These are phyloP conservation scores for Semotilus atromaculatus DNA, from an alignment of 2,797 vertebrate species.

Conservation along the genomic window DNA sequence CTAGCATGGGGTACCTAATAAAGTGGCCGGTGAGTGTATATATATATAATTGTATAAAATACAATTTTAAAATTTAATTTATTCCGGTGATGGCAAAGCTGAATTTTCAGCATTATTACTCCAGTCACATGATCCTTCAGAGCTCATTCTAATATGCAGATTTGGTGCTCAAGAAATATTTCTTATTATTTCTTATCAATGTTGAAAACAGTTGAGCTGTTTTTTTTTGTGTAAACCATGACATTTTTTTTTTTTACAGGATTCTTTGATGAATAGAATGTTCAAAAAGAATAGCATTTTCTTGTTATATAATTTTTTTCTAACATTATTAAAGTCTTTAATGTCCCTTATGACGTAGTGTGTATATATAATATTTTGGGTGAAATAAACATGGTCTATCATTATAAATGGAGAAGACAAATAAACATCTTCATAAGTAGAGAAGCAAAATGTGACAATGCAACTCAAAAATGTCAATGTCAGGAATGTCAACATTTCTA, in stretches of 20 bases:
- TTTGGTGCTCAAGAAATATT: neutral
- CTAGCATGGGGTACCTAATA: too few relatives aligned
- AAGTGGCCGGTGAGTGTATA: too few relatives aligned
- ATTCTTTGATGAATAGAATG: too few relatives aligned
- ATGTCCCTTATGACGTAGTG: neutral
- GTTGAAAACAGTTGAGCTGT: neutral
- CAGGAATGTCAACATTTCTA: conserved; percentile 31
- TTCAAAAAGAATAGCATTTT: neutral
- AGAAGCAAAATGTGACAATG: neutral
- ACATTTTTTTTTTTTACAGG: too few relatives aligned
- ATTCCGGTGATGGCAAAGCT: neutral
- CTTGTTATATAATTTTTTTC: neutral
- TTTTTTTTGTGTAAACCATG: too few relatives aligned
- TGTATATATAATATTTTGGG: neutral
- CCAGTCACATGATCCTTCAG: neutral
- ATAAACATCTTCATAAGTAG: neutral
- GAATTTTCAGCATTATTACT: neutral
- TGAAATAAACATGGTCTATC: neutral
- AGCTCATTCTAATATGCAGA: neutral
- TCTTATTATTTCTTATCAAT: neutral
- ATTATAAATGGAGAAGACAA: neutral
- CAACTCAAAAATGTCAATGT: neutral
- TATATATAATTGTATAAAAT: too few relatives aligned
- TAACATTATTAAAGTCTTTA: neutral
- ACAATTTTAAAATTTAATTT: too few relatives aligned